Base-by-base conservation (phyloP, 1,140 invertebrate genomes). In the Dendroctonus ponderosae region DNA sequence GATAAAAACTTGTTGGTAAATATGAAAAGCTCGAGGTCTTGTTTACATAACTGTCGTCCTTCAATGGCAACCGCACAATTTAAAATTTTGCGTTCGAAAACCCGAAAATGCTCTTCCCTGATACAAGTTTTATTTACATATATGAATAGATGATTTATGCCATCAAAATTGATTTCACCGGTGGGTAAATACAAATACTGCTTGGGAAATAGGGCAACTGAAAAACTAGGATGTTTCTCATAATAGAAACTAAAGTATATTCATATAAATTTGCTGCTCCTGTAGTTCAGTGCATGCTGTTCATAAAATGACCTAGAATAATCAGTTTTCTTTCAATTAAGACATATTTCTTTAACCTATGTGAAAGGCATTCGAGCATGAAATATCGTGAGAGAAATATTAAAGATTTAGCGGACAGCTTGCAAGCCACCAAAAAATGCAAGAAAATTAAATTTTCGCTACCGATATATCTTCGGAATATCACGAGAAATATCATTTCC, bases 401-500 rank as follows among this genome's bases (percentile, higher is more conserved):
- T 48, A 64, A 64, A 40, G 52, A 15, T 46, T 50, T 52, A 44
- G 9, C 37, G 7, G 50, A 12, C 7, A 43, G 51, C 40, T 52
- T 46, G 43, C 61, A 40, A 58, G 37, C 52, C 14, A 54, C 44
- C 52, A 66, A 50, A 66, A 58, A 57, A 58, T 58, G 50, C 43
- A 50, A 58, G 37, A 58, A 66, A 66, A 58, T 66, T 58, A 58
- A 66, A 66, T 64, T 64, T 64, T 56, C 14, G 26, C 12, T 54
- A 41, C n/a, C 42, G 40, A 44, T 49, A 67, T 61, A 58, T 67
- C 50, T 64, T 57, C 43, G 46, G 62, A 57, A 57, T 64, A 38
- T 64, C 57, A 60, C 9, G 49, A 61, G 53, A 67, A 60, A 67
- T 61, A 60, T 60, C 57, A n/a, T 61, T 58, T 59, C 38, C 58